Evolutionary conservation across 2,797 vertebrate genomes (phyloP), one percentile per base, ranked within the genome.

Genomic region (Clarias laeviceps): DNA sequence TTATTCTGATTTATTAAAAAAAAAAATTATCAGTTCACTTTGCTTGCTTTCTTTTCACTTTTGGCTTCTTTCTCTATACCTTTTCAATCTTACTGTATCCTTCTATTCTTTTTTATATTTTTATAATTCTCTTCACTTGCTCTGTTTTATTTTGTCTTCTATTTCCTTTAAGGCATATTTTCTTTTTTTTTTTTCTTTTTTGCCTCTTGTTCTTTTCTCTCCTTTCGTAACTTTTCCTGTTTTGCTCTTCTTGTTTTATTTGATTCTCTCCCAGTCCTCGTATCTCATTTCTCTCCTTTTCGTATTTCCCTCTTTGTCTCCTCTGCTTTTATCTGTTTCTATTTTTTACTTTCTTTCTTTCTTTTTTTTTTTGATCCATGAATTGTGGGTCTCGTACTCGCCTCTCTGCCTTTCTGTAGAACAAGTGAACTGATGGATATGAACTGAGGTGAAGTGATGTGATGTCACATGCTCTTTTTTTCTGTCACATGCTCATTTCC

Each of bases 381-480:
- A 24, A 37, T 15, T 15, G 54, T 22, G 6, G 4, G 5, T 78
- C 29, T 24, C 24, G 5, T 24, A 1, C 32, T 22, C 20, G 54
- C 12, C 54, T 78, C 76, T 37, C 56, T 3, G 20, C 0, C 50
- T 61, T 78, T 78, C 29, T 61, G 1, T 7, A 7, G 76, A 78
- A 78, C 56, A 78, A 59, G 73, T 56, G 73, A 76, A 76, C n/a
- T 76, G 73, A 73, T 73, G 70, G 37, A 50, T 27, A 17, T 73
- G 24, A 50, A 73, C 12, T 73, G 40, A 73, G 5, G 68, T 22
- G 68, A 69, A 20, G 50, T 11, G 54, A 22, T 5, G 56, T 61
- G 56, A 61, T 6, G 2, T 78, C 74, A 8, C 68, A 34, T 5
- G 17, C 20, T 59, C 56, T 37, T 56, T 61, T 78, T 61, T 61